Conservation (phyloP, 2,888 invertebrate genomes). For the Chorisops tibialis region DNA sequence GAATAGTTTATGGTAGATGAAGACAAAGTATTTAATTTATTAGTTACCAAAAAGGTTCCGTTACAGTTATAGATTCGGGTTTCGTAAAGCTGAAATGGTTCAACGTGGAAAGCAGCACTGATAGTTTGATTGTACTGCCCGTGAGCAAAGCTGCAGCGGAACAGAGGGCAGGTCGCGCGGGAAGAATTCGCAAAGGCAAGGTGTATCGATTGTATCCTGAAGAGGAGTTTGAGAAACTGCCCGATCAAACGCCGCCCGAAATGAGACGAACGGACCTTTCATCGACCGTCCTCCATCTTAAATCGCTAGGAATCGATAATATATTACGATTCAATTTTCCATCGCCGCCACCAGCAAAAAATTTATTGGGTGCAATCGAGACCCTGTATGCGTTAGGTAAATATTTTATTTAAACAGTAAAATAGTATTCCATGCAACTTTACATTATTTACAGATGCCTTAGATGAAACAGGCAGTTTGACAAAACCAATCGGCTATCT, state of each 20-base stretch:
- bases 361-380: slow-evolving; percentile 80
- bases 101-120: slow-evolving; percentile 77
- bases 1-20: slow-evolving; percentile 77
- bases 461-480: slow-evolving; percentile 74
- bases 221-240: slow-evolving; percentile 67
- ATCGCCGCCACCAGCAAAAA: slow-evolving; percentile 86
- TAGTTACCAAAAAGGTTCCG: background rate
- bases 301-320: slow-evolving; percentile 92
- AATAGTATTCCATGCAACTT: background rate
- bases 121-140: slow-evolving; percentile 77
- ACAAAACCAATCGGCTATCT: slow-evolving; percentile 73
- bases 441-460: slow-evolving; percentile 53
- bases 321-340: slow-evolving; percentile 89
- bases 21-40: background rate
- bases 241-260: slow-evolving; percentile 78
- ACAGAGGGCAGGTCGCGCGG: slow-evolving; percentile 91
- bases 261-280: slow-evolving; percentile 88
- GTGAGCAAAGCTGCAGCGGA: slow-evolving; percentile 84
- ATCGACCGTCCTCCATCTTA: slow-evolving; percentile 80
- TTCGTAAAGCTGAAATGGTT: slow-evolving; percentile 93
- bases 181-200: slow-evolving; percentile 78
- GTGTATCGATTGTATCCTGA: slow-evolving; percentile 82
- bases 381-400: slow-evolving; percentile 75
- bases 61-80: slow-evolving; percentile 87
- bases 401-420: background rate